These are phyloP conservation scores for Saccopteryx leptura DNA, from an alignment of 2,113 vertebrate genomes.

Conservation along the genomic window DNA sequence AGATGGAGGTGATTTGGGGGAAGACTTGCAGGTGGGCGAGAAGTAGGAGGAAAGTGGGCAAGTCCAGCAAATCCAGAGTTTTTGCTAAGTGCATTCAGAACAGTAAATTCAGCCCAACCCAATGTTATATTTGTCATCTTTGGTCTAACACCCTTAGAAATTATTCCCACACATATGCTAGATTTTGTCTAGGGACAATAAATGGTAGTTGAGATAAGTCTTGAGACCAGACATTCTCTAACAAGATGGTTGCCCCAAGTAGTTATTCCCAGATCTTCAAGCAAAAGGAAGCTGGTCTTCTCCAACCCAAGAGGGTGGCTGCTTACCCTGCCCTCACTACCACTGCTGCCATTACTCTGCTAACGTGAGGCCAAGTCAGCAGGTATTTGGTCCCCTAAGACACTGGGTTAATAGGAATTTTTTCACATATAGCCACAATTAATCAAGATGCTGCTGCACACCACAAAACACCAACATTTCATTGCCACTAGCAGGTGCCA, in stretches of 20 bases:
- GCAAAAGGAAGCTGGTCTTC: not conserved
- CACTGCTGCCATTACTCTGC: not conserved
- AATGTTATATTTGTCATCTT: not conserved
- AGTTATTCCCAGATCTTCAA: not conserved
- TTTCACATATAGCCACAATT: not conserved
- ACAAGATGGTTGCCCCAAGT: not conserved
- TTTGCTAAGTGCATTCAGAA: not conserved
- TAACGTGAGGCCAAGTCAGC: not conserved
- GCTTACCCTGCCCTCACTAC: not conserved
- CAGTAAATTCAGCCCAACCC: not conserved
- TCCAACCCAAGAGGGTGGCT: not conserved
- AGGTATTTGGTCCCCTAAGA: not conserved
- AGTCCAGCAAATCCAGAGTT: not conserved
- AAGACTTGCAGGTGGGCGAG: not conserved
- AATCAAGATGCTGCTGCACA: not conserved
- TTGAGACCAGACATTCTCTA: not conserved
- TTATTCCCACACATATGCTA: slow-evolving; percentile 27
- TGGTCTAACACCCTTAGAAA: not conserved
- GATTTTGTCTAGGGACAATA: not conserved
- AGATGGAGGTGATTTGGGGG: not conserved
- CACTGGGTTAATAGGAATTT: not conserved
- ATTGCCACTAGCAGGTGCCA: not conserved
- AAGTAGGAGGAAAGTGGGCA: not conserved
- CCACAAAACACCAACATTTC: not conserved
- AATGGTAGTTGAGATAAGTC: not conserved